phyloP scores from a whole-genome alignment of 2,888 invertebrate species.

The Ceramica pisi region DNA sequence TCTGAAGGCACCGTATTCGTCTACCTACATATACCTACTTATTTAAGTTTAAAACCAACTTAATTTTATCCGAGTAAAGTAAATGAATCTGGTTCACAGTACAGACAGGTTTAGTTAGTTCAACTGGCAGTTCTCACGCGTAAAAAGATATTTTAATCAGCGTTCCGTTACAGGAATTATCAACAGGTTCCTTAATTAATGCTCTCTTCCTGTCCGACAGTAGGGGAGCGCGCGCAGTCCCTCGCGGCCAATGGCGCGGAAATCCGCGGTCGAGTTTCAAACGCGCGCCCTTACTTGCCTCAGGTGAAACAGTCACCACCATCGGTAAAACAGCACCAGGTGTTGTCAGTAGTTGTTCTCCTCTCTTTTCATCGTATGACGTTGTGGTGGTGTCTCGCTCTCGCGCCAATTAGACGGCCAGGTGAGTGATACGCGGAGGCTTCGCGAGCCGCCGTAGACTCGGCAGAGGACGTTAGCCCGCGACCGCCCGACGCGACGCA shows the following conservation, averaged over 20 bases:
- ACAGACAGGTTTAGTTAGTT: constrained; percentile 6
- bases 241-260: constrained; percentile 82
- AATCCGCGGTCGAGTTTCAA: constrained; percentile 84
- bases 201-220: constrained; percentile 75
- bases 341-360: constrained; percentile 77
- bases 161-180: constrained; percentile 61
- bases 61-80: background rate
- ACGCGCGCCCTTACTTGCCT: constrained; percentile 69
- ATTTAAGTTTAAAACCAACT: too few relatives aligned
- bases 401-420: constrained; percentile 79
- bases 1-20: background rate
- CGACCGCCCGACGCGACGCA: constrained; percentile 80
- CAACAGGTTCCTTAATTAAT: constrained; percentile 65
- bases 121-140: constrained; percentile 41
- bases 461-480: constrained; percentile 85
- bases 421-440: constrained; percentile 77
- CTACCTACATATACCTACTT: too few relatives aligned
- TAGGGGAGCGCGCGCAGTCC: constrained; percentile 67
- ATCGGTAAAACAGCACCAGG: constrained; percentile 82
- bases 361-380: constrained; percentile 81
- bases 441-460: constrained; percentile 63
- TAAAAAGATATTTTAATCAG: constrained; percentile 59
- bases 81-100: background rate
- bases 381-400: constrained; percentile 78
- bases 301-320: constrained; percentile 71